Evolutionary conservation across 2,888 invertebrate genomes (phyloP).

Genomic region (Agapostemon virescens): DNA sequence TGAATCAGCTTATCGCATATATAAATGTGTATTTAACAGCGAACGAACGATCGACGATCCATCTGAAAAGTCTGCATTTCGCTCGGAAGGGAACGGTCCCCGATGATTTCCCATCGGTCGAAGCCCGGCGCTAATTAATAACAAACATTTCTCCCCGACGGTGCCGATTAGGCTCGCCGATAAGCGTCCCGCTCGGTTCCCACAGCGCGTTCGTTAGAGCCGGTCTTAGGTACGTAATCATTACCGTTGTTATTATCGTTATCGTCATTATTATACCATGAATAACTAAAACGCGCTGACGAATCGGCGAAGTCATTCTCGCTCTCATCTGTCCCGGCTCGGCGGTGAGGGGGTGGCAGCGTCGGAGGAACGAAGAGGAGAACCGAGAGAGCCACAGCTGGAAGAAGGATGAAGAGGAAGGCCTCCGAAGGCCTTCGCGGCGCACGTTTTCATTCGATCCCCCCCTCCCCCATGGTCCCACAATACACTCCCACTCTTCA

Average conservation of each 20-base stretch:
- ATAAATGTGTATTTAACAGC: too few relatives aligned
- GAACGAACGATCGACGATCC: too few relatives aligned
- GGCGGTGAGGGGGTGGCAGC: slow-evolving; percentile 28
- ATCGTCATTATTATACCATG: slow-evolving; percentile 68
- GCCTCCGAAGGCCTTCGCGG: slow-evolving; percentile 56
- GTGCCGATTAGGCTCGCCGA: slow-evolving; percentile 45
- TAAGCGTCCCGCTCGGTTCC: slow-evolving; percentile 47
- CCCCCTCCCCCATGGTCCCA: background rate
- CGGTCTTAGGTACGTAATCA: slow-evolving; percentile 61
- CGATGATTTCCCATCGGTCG: slow-evolving; percentile 25
- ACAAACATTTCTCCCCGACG: slow-evolving; percentile 48
- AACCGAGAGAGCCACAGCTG: slow-evolving; percentile 31
- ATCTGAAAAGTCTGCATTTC: background rate
- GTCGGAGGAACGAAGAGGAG: slow-evolving; percentile 51
- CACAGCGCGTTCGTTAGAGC: slow-evolving; percentile 55
- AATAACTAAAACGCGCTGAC: slow-evolving; percentile 62
- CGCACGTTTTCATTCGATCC: slow-evolving; percentile 42
- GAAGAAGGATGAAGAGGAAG: slow-evolving; percentile 42
- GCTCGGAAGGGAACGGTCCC: background rate
- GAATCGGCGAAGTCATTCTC: slow-evolving; percentile 32
- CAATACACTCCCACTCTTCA: background rate
- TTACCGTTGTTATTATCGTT: slow-evolving; percentile 69
- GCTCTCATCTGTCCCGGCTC: slow-evolving; percentile 30
- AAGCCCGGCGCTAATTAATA: slow-evolving; percentile 48
- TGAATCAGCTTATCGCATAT: too few relatives aligned